These are phyloP conservation scores for Hyalella azteca DNA, from an alignment of 2,888 invertebrate species.

Conservation along the genomic window DNA sequence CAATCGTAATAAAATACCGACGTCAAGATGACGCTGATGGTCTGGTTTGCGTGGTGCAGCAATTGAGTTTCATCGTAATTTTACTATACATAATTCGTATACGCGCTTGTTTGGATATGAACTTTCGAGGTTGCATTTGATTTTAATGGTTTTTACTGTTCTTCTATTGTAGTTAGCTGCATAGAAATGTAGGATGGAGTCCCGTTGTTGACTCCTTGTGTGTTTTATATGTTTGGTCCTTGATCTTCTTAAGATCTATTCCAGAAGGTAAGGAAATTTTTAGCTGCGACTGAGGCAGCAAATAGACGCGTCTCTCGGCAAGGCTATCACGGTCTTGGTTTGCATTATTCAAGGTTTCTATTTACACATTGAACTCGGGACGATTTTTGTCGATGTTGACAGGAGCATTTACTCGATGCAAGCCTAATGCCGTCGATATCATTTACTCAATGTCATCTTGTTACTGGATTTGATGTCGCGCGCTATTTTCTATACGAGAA, in stretches of 20 bases:
- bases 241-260: slow-evolving; percentile 20
- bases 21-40: no score
- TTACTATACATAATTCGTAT: no score
- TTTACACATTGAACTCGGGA: slow-evolving; percentile 18
- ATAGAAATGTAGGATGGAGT: no score
- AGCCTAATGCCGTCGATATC: slow-evolving; percentile 11
- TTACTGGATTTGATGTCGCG: not conserved
- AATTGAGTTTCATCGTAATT: no score
- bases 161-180: no score
- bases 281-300: not conserved
- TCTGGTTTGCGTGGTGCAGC: no score
- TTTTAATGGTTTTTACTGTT: no score
- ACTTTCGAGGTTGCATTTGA: no score
- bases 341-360: slow-evolving; percentile 21
- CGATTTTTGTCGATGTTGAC: slow-evolving; percentile 23
- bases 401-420: slow-evolving; percentile 31
- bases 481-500: not conserved
- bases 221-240: slow-evolving; percentile 1
- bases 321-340: slow-evolving; percentile 7
- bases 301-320: not conserved
- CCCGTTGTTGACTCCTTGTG: no score
- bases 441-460: not conserved
- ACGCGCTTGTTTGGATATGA: no score
- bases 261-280: not conserved
- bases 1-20: no score